Percentiles rank a stretch among this genome's conserved stretches.
These are phyloP conservation scores for Epinephelus malabaricus DNA, from an alignment of 2,797 vertebrate species.

Conservation along the genomic window DNA sequence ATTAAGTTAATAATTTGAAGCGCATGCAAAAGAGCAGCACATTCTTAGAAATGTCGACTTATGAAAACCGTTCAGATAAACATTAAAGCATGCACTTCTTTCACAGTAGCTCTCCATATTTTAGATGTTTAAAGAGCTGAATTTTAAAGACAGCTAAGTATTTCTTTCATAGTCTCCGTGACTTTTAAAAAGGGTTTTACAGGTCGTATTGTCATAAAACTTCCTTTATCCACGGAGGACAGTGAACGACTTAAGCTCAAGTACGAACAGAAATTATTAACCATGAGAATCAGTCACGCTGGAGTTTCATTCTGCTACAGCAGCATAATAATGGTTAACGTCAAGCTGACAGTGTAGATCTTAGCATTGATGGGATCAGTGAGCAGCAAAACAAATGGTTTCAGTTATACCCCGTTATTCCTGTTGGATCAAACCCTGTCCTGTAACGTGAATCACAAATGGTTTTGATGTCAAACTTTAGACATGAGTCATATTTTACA, in stretches of 20 bases:
- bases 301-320: slow-evolving; percentile 19
- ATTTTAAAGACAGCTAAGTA: slow-evolving; percentile 13
- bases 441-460: slow-evolving; percentile 11
- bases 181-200: slow-evolving; percentile 11
- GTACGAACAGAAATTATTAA: neutral
- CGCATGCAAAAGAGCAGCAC: slow-evolving; percentile 32
- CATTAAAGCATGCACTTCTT: slow-evolving; percentile 51
- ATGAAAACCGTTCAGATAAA: slow-evolving; percentile 33
- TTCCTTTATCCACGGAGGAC: neutral
- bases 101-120: slow-evolving; percentile 67
- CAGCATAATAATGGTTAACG: slow-evolving; percentile 40
- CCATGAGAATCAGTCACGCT: neutral
- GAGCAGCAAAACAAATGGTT: slow-evolving; percentile 35
- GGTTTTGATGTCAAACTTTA: neutral
- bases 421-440: slow-evolving; percentile 29
- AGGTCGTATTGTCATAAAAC: neutral
- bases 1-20: slow-evolving; percentile 10
- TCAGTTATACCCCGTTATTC: slow-evolving; percentile 27
- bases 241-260: slow-evolving; percentile 4
- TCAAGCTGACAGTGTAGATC: slow-evolving; percentile 15
- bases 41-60: neutral
- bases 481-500: slow-evolving; percentile 14
- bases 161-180: slow-evolving; percentile 25
- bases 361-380: slow-evolving; percentile 25
- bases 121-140: slow-evolving; percentile 43